Conservation (phyloP, 1,140 invertebrate species). For the Ericerus pela region DNA sequence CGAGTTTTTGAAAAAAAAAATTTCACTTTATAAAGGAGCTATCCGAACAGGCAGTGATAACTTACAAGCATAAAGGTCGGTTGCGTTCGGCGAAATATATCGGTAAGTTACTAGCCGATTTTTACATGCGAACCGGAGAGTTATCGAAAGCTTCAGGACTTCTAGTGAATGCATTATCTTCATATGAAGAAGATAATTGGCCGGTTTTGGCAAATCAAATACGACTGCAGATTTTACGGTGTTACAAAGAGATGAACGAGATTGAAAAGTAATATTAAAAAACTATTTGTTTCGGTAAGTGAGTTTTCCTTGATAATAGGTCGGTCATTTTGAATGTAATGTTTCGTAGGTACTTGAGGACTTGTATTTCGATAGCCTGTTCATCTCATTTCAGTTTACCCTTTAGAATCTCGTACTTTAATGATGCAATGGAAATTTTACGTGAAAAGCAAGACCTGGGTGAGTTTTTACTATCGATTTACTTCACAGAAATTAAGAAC, state of each 20-base stretch:
- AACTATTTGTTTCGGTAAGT: neutral
- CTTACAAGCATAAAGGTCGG: constrained; percentile 87
- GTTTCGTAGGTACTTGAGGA: neutral
- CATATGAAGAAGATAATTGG: constrained; percentile 80
- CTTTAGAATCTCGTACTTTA: neutral
- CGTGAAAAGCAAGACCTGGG: no score
- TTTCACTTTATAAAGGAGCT: constrained; percentile 64
- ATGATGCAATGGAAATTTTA: neutral
- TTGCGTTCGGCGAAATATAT: constrained; percentile 70
- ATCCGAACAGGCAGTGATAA: constrained; percentile 87
- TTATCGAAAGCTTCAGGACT: constrained; percentile 77
- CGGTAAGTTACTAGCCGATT: constrained; percentile 73
- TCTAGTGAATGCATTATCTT: constrained; percentile 67
- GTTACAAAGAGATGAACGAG: constrained; percentile 65
- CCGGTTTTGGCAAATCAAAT: constrained; percentile 60
- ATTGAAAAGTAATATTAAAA: constrained; percentile 35
- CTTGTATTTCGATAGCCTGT: neutral
- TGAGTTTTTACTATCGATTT: no score
- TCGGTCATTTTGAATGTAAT: neutral
- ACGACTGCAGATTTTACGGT: constrained; percentile 65
- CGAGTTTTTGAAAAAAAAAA: constrained; percentile 7
- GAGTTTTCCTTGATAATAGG: neutral
- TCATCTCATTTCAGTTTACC: neutral
- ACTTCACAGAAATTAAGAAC: no score
- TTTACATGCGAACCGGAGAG: constrained; percentile 75